Percentiles rank a stretch among this genome's conserved stretches.
Evolutionary conservation across 1,140 invertebrate species (phyloP).

Genomic region (Marisa cornuarietis): DNA sequence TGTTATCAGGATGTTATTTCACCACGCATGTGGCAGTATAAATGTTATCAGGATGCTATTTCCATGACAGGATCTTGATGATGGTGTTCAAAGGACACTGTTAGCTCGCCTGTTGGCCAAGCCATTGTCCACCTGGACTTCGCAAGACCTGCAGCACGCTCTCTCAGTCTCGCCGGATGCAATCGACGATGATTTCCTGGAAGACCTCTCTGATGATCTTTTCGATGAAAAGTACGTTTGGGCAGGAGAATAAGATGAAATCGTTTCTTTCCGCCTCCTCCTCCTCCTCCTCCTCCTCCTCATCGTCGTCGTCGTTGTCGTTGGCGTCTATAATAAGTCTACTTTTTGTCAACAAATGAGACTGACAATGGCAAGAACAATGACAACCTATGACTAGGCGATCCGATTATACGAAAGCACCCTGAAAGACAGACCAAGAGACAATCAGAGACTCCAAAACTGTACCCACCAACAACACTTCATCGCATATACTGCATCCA

Average conservation of each 20-base stretch:
- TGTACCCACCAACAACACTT: too few species aligned
- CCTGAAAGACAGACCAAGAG: not conserved
- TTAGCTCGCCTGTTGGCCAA: conserved; percentile 14
- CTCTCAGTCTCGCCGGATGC: conserved; percentile 25
- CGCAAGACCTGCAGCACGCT: conserved; percentile 17
- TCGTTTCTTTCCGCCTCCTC: too few species aligned
- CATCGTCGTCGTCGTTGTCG: too few species aligned
- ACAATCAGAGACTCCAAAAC: not conserved
- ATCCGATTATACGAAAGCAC: not conserved
- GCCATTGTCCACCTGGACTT: not conserved
- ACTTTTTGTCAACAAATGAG: too few species aligned
- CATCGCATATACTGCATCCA: not conserved
- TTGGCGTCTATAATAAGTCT: too few species aligned
- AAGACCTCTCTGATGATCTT: conserved; percentile 21
- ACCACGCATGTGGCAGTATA: too few species aligned
- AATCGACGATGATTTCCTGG: conserved; percentile 29
- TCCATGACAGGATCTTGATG: conserved; percentile 24
- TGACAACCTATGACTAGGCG: not conserved
- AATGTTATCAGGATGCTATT: not conserved
- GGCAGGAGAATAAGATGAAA: not conserved
- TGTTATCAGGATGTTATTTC: not conserved
- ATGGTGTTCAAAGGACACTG: conserved; percentile 21
- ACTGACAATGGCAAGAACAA: not conserved
- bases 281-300: too few species aligned
- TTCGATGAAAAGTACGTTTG: conserved; percentile 25